phyloP scores from a whole-genome alignment of 2,797 vertebrate species.

The Steatocranus sp. region DNA sequence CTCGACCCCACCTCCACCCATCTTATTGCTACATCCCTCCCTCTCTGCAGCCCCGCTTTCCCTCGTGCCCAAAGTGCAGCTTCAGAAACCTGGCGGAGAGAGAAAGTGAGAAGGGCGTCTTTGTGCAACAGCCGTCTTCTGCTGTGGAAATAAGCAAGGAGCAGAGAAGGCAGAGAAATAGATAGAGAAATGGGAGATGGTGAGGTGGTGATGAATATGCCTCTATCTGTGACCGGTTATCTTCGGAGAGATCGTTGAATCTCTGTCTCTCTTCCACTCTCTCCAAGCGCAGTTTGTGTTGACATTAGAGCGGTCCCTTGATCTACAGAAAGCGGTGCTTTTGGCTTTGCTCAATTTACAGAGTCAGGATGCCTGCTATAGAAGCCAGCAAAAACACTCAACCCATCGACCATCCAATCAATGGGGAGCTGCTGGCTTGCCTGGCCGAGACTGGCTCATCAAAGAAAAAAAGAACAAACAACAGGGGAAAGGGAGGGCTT shows the following conservation, averaged over 20 bases:
- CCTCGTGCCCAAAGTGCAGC: constrained; percentile 31
- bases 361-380: constrained; percentile 48
- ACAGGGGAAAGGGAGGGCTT: constrained; percentile 51
- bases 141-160: constrained; percentile 64
- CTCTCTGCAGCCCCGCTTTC: constrained; percentile 4
- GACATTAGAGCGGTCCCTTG: constrained; percentile 31
- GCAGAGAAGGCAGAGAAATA: constrained; percentile 9
- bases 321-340: constrained; percentile 46
- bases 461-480: constrained; percentile 66
- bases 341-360: constrained; percentile 61
- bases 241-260: background rate
- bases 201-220: constrained; percentile 26
- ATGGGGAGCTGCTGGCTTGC: constrained; percentile 60
- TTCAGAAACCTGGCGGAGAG: constrained; percentile 61
- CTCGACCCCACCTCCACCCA: constrained; percentile 57
- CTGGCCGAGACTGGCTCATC: constrained; percentile 57
- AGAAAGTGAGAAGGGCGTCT: constrained; percentile 11
- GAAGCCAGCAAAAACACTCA: constrained; percentile 59
- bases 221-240: constrained; percentile 13
- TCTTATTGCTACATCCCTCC: constrained; percentile 30
- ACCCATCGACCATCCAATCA: constrained; percentile 71
- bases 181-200: constrained; percentile 13
- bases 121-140: constrained; percentile 37
- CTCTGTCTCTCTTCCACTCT: background rate
- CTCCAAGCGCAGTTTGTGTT: constrained; percentile 5